phyloP scores from a whole-genome alignment of 1,140 invertebrate genomes.

The Conopomorpha cramerella region DNA sequence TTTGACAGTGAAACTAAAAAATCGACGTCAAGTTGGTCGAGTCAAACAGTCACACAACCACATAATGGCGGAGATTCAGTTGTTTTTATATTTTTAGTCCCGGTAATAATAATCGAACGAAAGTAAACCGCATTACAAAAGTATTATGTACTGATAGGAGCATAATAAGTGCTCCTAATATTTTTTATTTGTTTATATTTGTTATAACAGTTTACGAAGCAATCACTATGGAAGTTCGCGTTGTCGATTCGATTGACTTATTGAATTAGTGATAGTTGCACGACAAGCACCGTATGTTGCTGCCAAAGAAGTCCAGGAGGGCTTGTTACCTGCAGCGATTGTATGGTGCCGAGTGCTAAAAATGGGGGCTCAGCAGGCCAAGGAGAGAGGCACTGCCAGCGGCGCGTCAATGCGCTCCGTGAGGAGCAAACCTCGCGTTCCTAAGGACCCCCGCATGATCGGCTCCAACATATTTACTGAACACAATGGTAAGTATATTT shows the following conservation, averaged over 20 bases:
- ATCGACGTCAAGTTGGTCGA: too few species aligned
- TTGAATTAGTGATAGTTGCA: background rate
- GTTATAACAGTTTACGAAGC: background rate
- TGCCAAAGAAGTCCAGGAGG: too few species aligned
- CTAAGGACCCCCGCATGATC: conserved; percentile 77
- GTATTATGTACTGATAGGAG: too few species aligned
- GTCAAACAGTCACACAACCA: background rate
- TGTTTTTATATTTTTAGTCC: too few species aligned
- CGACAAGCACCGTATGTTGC: too few species aligned
- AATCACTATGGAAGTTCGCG: background rate
- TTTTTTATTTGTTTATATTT: background rate
- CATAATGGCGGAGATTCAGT: background rate
- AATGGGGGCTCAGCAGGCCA: conserved; percentile 90
- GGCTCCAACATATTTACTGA: conserved; percentile 89
- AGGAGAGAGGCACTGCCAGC: conserved; percentile 72
- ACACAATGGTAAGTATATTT: conserved; percentile 84
- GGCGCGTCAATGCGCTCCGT: conserved; percentile 69
- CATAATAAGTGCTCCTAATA: background rate
- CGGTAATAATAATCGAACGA: too few species aligned
- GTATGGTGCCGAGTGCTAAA: conserved; percentile 1
- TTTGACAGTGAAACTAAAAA: too few species aligned
- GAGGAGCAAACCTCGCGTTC: conserved; percentile 70
- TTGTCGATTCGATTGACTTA: background rate
- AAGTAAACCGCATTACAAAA: too few species aligned
- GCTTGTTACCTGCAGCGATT: background rate